phyloP scores from a whole-genome alignment of 1,140 invertebrate species.

The Drosophila serrata region DNA sequence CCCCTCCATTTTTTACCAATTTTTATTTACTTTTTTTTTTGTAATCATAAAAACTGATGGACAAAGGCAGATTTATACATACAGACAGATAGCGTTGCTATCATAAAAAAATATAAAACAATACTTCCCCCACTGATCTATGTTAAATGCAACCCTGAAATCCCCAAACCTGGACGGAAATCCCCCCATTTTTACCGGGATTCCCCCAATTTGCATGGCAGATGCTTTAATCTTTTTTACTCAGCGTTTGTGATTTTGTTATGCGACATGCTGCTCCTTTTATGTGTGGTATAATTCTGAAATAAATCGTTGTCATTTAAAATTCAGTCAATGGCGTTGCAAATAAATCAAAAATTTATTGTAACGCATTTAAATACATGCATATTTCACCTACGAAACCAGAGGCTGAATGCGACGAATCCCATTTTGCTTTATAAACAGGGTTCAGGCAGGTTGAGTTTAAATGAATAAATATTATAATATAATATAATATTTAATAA shows the following conservation, averaged over 20 bases:
- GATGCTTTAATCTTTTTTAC: slow-evolving; percentile 49
- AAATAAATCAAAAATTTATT: slow-evolving; percentile 83
- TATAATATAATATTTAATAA: not conserved
- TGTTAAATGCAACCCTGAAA: slow-evolving; percentile 11
- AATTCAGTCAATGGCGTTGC: slow-evolving; percentile 81
- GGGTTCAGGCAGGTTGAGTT: not conserved
- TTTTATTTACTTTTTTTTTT: not conserved
- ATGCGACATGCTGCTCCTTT: slow-evolving; percentile 9
- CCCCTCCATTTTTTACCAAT: not conserved
- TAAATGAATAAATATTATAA: not conserved
- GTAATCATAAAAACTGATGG: slow-evolving; percentile 34
- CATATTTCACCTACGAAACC: slow-evolving; percentile 70
- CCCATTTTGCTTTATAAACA: slow-evolving; percentile 8
- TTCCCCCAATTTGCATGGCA: slow-evolving; percentile 64
- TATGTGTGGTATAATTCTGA: slow-evolving; percentile 60
- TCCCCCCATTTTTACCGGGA: slow-evolving; percentile 15
- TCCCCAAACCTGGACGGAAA: not conserved
- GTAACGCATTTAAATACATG: slow-evolving; percentile 81
- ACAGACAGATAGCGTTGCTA: not conserved
- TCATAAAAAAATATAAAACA: slow-evolving; percentile 18
- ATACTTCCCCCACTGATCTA: slow-evolving; percentile 15
- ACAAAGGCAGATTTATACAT: slow-evolving; percentile 28
- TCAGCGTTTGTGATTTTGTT: slow-evolving; percentile 16
- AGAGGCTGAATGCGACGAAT: slow-evolving; percentile 20
- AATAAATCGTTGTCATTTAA: slow-evolving; percentile 78